Percentiles rank a stretch among this genome's conserved stretches.
phyloP scores from a whole-genome alignment of 2,888 invertebrate species.

The Drosophila anceps region DNA sequence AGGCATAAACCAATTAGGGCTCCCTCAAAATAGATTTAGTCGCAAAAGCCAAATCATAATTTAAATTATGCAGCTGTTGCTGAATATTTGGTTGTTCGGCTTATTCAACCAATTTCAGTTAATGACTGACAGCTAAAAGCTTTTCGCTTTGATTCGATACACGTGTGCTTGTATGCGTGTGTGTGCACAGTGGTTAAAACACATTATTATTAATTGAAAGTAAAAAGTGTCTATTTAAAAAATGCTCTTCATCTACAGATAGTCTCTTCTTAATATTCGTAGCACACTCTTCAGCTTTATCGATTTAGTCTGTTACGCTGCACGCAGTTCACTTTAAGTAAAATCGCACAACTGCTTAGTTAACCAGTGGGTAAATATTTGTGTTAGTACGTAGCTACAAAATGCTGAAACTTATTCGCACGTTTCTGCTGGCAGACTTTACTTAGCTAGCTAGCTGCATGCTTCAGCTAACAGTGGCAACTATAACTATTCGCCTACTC shows the following conservation, averaged over 20 bases:
- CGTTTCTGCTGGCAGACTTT: slow-evolving; percentile 68
- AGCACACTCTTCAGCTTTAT: not conserved
- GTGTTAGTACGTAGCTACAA: slow-evolving; percentile 35
- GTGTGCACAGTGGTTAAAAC: not conserved
- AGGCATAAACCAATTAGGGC: slow-evolving; percentile 62
- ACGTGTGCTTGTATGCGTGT: not conserved
- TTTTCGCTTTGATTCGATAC: slow-evolving; percentile 20
- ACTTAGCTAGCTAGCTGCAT: slow-evolving; percentile 44
- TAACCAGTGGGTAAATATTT: slow-evolving; percentile 60
- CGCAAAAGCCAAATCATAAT: slow-evolving; percentile 66
- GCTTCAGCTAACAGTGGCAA: slow-evolving; percentile 49
- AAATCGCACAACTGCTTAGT: slow-evolving; percentile 39
- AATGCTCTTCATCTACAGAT: not conserved
- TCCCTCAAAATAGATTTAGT: slow-evolving; percentile 63
- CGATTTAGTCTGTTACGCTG: slow-evolving; percentile 2
- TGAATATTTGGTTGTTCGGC: slow-evolving; percentile 23
- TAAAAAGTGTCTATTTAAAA: no score
- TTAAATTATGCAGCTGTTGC: slow-evolving; percentile 60
- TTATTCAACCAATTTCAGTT: slow-evolving; percentile 9
- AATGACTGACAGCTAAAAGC: slow-evolving; percentile 24
- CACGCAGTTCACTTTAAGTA: slow-evolving; percentile 1
- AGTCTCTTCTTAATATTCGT: not conserved
- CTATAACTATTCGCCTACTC: slow-evolving; percentile 55
- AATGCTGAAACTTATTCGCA: slow-evolving; percentile 69
- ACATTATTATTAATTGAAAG: slow-evolving; percentile 3